Percentiles rank a stretch among this genome's conserved stretches.
phyloP scores from a whole-genome alignment of 2,797 vertebrate genomes.

The Crypturellus tataupa region DNA sequence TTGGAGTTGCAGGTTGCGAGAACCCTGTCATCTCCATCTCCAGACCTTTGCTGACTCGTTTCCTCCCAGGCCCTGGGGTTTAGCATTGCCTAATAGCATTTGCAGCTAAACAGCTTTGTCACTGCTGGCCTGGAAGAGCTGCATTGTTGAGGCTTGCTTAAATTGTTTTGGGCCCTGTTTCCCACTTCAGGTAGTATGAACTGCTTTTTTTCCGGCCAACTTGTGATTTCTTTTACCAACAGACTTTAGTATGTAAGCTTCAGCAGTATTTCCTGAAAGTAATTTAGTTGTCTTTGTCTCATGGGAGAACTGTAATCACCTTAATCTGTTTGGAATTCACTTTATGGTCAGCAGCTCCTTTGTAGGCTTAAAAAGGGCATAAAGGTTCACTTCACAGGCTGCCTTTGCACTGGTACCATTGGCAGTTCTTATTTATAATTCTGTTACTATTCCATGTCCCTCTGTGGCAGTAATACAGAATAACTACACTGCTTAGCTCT shows the following conservation, averaged over 20 bases:
- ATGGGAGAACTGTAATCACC: rapidly evolving
- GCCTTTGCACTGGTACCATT: background rate
- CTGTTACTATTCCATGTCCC: slow-evolving; percentile 1
- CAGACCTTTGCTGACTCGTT: slow-evolving; percentile 16
- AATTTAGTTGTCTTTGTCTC: background rate
- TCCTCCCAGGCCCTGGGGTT: background rate
- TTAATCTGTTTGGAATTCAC: slow-evolving; percentile 29
- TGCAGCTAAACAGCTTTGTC: slow-evolving; percentile 63
- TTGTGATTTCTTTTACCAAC: slow-evolving; percentile 28
- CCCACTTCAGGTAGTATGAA: background rate
- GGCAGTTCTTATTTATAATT: background rate
- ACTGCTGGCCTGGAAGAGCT: slow-evolving; percentile 49
- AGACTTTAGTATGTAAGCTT: background rate
- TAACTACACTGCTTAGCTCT: slow-evolving; percentile 28
- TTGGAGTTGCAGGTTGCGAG: background rate
- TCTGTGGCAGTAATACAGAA: background rate
- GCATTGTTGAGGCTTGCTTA: slow-evolving; percentile 25
- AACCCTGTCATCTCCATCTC: background rate
- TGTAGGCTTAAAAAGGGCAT: background rate
- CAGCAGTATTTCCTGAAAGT: background rate
- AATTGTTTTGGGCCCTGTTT: background rate
- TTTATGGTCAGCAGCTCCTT: background rate
- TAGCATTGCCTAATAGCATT: slow-evolving; percentile 12
- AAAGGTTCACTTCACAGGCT: background rate
- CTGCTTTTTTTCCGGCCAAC: background rate